Percentiles rank a stretch among this genome's conserved stretches.
Conservation (phyloP, 35 echinoderm and acorn worm species). For the Apostichopus japonicus region DNA sequence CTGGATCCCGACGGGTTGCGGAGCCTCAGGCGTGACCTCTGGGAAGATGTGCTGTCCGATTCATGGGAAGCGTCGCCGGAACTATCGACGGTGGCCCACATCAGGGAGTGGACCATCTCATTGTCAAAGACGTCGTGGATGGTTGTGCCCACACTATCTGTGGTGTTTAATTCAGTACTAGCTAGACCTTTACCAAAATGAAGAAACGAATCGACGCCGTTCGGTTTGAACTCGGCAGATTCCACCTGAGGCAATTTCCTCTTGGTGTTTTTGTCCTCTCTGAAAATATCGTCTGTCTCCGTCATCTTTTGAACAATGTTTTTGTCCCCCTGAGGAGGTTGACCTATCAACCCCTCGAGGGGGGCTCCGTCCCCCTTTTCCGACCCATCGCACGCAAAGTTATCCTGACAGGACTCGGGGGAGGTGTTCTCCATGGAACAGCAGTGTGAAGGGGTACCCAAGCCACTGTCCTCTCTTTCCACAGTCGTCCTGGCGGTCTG, state of each 20-base stretch:
- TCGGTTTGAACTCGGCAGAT: neutral
- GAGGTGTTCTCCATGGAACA: slow-evolving; percentile 49
- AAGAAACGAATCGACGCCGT: slow-evolving; percentile 49
- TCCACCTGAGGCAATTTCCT: neutral
- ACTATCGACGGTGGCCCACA: slow-evolving; percentile 57
- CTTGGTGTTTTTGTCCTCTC: slow-evolving; percentile 47
- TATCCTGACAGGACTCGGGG: slow-evolving; percentile 21
- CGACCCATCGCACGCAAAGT: neutral
- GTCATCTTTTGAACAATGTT: neutral
- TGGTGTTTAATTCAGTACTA: slow-evolving; percentile 77
- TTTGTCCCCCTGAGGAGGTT: neutral
- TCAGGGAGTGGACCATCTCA: slow-evolving; percentile 44
- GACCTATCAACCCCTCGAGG: neutral
- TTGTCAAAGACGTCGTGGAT: slow-evolving; percentile 53
- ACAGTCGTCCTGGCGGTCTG: neutral
- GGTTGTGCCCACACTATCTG: slow-evolving; percentile 53
- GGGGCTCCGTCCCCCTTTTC: neutral
- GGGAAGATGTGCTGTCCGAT: slow-evolving; percentile 41
- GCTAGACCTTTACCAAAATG: slow-evolving; percentile 85
- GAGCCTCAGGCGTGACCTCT: slow-evolving; percentile 50
- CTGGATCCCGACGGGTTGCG: slow-evolving; percentile 48
- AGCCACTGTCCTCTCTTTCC: slow-evolving; percentile 65
- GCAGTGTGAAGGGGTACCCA: slow-evolving; percentile 76
- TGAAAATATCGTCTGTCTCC: slow-evolving; percentile 24
- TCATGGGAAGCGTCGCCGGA: neutral